phyloP scores from a whole-genome alignment of 2,113 vertebrate species.

The Embiotoca jacksoni region DNA sequence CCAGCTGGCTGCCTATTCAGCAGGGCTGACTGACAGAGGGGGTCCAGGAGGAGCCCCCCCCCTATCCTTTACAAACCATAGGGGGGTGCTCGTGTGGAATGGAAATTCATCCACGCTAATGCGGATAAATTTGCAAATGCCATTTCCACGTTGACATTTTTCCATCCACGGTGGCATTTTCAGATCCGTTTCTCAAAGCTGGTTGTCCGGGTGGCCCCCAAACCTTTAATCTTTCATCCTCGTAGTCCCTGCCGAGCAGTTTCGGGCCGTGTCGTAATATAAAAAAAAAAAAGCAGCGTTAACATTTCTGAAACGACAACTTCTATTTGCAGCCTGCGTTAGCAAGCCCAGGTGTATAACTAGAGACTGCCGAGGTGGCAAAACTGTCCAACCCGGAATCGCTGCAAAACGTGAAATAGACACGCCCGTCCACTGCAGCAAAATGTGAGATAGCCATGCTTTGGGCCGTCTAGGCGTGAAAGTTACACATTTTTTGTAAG shows the following conservation, averaged over 20 bases:
- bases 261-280: too few species aligned
- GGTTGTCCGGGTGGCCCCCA: not conserved
- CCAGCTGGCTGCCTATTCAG: slow-evolving; percentile 74
- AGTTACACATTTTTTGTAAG: too few species aligned
- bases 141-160: not conserved
- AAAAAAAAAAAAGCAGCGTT: too few species aligned
- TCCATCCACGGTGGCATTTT: not conserved
- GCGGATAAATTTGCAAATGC: slow-evolving; percentile 24
- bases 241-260: too few species aligned
- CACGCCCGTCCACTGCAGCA: too few species aligned
- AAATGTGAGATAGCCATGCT: too few species aligned
- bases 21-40: slow-evolving; percentile 35
- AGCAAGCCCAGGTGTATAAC: not conserved
- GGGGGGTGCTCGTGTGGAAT: slow-evolving; percentile 29
- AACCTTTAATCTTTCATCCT: not conserved
- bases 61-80: not conserved
- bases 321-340: too few species aligned
- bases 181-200: not conserved
- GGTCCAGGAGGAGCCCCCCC: slow-evolving; percentile 26
- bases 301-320: too few species aligned
- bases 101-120: slow-evolving; percentile 36
- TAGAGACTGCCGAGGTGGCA: too few species aligned
- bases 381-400: too few species aligned
- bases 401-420: too few species aligned
- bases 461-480: too few species aligned